A percentile compares a stretch with the other conserved stretches of the same genome.
Conservation (phyloP, 2,797 vertebrate genomes). For the Nothura maculosa region DNA sequence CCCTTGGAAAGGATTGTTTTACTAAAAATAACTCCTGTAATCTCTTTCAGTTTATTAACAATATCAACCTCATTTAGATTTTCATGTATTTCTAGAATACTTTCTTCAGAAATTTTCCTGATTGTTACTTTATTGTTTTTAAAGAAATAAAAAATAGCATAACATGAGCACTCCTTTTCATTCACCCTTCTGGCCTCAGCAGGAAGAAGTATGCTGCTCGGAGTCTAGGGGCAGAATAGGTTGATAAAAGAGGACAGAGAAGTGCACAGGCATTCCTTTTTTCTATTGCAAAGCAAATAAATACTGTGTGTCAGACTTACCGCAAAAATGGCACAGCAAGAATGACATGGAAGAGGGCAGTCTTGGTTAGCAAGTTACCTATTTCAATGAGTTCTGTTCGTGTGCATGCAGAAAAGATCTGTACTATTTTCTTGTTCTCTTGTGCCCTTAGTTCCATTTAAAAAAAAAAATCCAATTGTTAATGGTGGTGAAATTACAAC, state of each 20-base stretch:
- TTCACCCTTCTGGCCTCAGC: neutral
- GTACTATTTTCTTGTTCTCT: neutral
- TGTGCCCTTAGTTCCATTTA: neutral
- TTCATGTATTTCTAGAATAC: neutral
- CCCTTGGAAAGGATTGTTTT: conserved; percentile 9
- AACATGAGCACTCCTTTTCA: neutral
- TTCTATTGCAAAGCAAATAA: neutral
- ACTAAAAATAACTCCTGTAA: neutral
- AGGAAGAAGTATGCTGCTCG: neutral
- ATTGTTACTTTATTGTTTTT: neutral
- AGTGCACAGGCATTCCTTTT: neutral
- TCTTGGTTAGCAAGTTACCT: neutral
- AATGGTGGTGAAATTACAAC: neutral
- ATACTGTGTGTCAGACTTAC: neutral
- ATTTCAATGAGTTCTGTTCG: neutral
- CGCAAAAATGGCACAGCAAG: neutral
- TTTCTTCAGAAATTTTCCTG: neutral
- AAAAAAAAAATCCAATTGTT: neutral
- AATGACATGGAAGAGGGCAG: neutral
- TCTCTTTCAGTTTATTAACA: neutral
- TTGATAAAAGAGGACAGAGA: neutral
- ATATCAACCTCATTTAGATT: neutral
- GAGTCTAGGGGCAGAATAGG: neutral
- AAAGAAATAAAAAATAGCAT: neutral
- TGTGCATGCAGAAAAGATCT: neutral